A percentile compares a stretch with the other conserved stretches of the same genome.
phyloP scores from a whole-genome alignment of 2,113 vertebrate genomes.

The Neomonachus schauinslandi region DNA sequence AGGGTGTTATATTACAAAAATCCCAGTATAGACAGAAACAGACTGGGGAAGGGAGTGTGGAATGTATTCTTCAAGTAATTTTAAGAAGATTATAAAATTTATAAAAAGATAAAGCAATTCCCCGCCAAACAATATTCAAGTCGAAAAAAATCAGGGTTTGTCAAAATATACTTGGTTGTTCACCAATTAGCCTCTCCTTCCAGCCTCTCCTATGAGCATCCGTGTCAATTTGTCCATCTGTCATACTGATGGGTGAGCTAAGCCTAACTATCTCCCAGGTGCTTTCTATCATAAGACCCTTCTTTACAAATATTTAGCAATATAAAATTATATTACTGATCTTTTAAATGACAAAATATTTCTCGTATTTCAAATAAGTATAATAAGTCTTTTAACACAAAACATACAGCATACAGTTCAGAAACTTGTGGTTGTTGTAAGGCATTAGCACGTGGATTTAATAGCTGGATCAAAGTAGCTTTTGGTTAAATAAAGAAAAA shows the following conservation, averaged over 20 bases:
- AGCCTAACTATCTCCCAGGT: neutral
- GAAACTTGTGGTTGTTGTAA: neutral
- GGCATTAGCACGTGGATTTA: neutral
- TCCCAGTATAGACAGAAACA: conserved; percentile 40
- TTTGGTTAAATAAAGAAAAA: conserved; percentile 33
- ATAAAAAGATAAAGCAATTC: neutral
- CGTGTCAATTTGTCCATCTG: neutral
- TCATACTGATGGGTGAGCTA: neutral
- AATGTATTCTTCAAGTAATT: neutral
- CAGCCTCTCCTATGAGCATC: neutral
- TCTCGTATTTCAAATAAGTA: neutral
- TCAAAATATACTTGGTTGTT: neutral
- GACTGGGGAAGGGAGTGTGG: neutral
- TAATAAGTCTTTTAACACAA: neutral
- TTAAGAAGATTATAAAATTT: conserved; percentile 41
- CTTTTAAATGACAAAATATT: neutral
- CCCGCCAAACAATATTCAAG: neutral
- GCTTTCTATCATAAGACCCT: neutral
- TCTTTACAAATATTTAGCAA: conserved; percentile 10
- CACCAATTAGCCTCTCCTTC: neutral
- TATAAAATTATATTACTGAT: neutral
- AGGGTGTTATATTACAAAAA: conserved; percentile 50
- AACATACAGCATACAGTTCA: neutral
- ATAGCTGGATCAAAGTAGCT: neutral
- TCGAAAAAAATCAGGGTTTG: conserved; percentile 31